Evolutionary conservation across 2,888 invertebrate species (phyloP).

Genomic region (Trissoscelio sp.): DNA sequence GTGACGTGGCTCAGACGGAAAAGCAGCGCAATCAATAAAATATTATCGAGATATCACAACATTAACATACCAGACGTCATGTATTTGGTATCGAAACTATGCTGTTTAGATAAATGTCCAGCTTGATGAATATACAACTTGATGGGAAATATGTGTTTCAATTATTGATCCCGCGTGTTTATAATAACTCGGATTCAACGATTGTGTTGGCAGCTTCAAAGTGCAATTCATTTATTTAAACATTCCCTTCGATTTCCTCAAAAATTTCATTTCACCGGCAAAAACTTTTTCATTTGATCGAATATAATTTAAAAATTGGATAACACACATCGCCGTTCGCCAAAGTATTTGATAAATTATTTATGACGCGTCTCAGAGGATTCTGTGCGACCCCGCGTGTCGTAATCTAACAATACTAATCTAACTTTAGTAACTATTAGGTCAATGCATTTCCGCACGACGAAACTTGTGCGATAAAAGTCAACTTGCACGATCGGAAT

Average conservation of each 20-base stretch:
- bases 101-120: slow-evolving; percentile 56
- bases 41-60: slow-evolving; percentile 38
- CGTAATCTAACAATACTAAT: slow-evolving; percentile 62
- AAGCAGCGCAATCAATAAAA: slow-evolving; percentile 46
- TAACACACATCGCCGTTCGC: too few relatives aligned
- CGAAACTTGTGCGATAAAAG: slow-evolving; percentile 51
- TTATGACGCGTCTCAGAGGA: slow-evolving; percentile 50
- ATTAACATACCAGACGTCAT: slow-evolving; percentile 35
- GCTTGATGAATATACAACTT: slow-evolving; percentile 37
- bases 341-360: slow-evolving; percentile 51
- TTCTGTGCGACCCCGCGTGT: slow-evolving; percentile 2
- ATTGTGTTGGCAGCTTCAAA: not conserved
- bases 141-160: slow-evolving; percentile 30
- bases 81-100: slow-evolving; percentile 31
- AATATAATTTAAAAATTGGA: slow-evolving; percentile 56
- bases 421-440: slow-evolving; percentile 58
- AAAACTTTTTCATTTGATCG: not conserved
- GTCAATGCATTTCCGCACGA: slow-evolving; percentile 39
- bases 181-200: slow-evolving; percentile 40
- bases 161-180: slow-evolving; percentile 43
- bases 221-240: slow-evolving; percentile 12
- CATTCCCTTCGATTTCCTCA: not conserved
- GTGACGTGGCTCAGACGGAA: slow-evolving; percentile 23
- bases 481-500: slow-evolving; percentile 33
- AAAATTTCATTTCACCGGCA: slow-evolving; percentile 1